A percentile compares a stretch with the other conserved stretches of the same genome.
Conservation (phyloP, 2,888 invertebrate genomes). For the Agonopterix heracliana region DNA sequence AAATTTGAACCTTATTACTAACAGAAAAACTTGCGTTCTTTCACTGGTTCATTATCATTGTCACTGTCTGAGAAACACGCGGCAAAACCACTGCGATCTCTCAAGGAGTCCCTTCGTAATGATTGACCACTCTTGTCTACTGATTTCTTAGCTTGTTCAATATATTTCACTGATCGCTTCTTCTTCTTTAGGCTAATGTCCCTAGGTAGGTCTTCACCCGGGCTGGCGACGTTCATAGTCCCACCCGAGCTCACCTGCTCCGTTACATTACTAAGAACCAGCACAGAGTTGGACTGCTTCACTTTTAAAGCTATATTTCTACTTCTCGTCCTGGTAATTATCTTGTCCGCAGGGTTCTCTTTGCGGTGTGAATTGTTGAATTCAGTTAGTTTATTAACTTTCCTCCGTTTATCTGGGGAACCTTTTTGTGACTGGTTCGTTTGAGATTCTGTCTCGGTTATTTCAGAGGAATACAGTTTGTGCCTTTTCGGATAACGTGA, state of each 20-base stretch:
- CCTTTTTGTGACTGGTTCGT: conserved; percentile 12
- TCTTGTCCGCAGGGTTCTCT: conserved; percentile 43
- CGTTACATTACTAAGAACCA: conserved; percentile 45
- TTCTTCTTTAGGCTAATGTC: conserved; percentile 16
- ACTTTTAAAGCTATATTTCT: conserved; percentile 36
- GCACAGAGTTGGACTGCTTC: conserved; percentile 40
- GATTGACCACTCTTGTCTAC: conserved; percentile 30
- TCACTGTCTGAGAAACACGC: conserved; percentile 68
- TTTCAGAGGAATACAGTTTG: conserved; percentile 24
- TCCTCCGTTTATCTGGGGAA: conserved; percentile 16
- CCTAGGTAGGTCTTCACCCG: conserved; percentile 11
- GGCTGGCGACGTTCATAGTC: conserved; percentile 48
- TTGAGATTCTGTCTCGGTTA: conserved; percentile 14
- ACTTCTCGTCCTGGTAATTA: conserved; percentile 48
- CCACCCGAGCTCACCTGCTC: conserved; percentile 48
- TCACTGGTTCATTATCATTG: conserved; percentile 52
- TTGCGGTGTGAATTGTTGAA: conserved; percentile 42
- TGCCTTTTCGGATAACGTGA: conserved; percentile 56
- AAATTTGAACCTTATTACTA: conserved; percentile 10
- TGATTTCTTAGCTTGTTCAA: conserved; percentile 25
- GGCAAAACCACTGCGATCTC: conserved; percentile 58
- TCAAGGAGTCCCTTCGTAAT: conserved; percentile 37
- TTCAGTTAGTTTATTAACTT: conserved; percentile 30
- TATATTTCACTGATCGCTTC: conserved; percentile 25
- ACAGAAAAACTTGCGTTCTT: conserved; percentile 55